phyloP scores from a whole-genome alignment of 2,113 vertebrate genomes.

The Takifugu flavidus region DNA sequence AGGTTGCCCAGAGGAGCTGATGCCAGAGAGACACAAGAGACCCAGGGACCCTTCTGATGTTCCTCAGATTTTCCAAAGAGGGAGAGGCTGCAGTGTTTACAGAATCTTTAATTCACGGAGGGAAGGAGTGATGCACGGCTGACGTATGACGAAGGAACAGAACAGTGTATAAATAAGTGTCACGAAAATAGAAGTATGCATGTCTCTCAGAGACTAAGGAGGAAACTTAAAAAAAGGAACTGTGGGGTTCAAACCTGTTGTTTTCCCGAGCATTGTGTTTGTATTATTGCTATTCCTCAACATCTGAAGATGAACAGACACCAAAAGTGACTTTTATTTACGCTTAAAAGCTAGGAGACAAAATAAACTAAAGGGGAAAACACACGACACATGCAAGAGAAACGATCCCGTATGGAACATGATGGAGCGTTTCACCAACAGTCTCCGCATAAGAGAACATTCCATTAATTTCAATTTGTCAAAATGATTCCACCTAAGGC shows the following conservation, averaged over 20 bases:
- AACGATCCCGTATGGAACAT: neutral
- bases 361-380: too few species aligned
- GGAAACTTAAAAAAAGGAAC: constrained; percentile 26
- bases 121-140: constrained; percentile 20
- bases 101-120: constrained; percentile 56
- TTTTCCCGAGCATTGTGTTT: neutral
- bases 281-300: constrained; percentile 1
- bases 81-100: constrained; percentile 68
- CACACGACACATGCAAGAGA: too few species aligned
- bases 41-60: constrained; percentile 59
- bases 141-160: constrained; percentile 42
- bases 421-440: neutral
- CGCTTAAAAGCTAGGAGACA: neutral
- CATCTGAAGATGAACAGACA: neutral
- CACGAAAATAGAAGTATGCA: constrained; percentile 50
- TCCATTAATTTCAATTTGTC: neutral
- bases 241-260: neutral
- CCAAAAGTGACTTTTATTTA: constrained; percentile 5
- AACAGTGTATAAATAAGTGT: constrained; percentile 62
- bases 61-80: constrained; percentile 58
- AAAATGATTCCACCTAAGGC: constrained; percentile 16
- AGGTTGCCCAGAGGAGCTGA: constrained; percentile 59
- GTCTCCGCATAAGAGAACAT: neutral
- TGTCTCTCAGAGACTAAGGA: constrained; percentile 54
- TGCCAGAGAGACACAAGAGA: constrained; percentile 54